phyloP scores from a whole-genome alignment of 2,113 vertebrate species.

The Rafetus swinhoei region DNA sequence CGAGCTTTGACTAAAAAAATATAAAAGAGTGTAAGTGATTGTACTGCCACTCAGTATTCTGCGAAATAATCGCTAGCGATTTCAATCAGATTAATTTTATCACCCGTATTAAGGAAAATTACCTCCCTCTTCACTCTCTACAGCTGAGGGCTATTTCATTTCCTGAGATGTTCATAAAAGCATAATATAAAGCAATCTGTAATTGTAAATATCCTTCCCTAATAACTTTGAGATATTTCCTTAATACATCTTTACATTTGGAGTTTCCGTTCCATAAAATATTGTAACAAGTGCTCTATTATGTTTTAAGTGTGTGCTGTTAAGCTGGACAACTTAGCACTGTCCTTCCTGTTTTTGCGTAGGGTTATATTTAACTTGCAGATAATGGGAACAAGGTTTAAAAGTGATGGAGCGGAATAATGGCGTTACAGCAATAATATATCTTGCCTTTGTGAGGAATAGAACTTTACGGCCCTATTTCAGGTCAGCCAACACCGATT shows the following conservation, averaged over 20 bases:
- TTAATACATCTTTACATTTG: conserved; percentile 90
- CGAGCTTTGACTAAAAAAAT: conserved; percentile 91
- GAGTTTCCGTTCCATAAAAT: conserved; percentile 91
- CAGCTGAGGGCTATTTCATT: conserved; percentile 92
- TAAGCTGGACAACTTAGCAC: conserved; percentile 85
- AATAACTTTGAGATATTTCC: conserved; percentile 90
- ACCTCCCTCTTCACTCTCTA: conserved; percentile 89
- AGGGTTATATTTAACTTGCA: conserved; percentile 90
- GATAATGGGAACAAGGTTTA: conserved; percentile 90
- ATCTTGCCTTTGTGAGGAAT: conserved; percentile 85
- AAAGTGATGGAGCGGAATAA: conserved; percentile 91
- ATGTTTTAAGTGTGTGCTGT: conserved; percentile 87
- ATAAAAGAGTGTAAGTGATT: conserved; percentile 95
- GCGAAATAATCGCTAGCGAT: conserved; percentile 94
- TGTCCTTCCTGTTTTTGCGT: conserved; percentile 90
- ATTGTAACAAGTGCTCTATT: conserved; percentile 90
- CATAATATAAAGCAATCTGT: conserved; percentile 89
- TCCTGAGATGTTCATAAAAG: conserved; percentile 91
- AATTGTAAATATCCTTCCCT: conserved; percentile 90
- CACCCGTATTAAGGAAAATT: conserved; percentile 94
- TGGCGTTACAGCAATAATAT: conserved; percentile 86
- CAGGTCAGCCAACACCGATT: conserved; percentile 82
- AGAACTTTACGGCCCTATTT: conserved; percentile 84
- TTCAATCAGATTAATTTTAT: conserved; percentile 99
- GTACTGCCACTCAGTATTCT: conserved; percentile 91